Conservation (phyloP, 1,140 invertebrate species). For the Cotesia typhae region DNA sequence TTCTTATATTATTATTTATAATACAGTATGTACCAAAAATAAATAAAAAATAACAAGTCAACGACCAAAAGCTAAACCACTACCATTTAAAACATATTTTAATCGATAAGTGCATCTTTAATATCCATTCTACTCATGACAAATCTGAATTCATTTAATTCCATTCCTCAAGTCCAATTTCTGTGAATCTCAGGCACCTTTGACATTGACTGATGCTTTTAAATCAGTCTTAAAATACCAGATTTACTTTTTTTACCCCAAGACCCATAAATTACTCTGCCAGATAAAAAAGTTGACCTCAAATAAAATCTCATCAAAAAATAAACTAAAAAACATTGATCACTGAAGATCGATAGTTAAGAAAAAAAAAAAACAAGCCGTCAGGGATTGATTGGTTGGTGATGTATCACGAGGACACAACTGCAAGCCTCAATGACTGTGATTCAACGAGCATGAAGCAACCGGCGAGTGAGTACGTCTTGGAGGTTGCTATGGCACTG, state of each 20-base stretch:
- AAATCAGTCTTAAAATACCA: too few species aligned
- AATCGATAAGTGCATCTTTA: neutral
- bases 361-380: constrained; percentile 22
- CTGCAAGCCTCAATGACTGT: constrained; percentile 57
- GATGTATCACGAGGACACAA: constrained; percentile 59
- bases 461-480: constrained; percentile 52
- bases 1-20: constrained; percentile 1
- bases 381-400: constrained; percentile 45
- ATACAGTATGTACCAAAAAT: neutral
- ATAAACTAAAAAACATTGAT: too few species aligned
- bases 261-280: too few species aligned
- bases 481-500: constrained; percentile 75
- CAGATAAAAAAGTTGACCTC: neutral
- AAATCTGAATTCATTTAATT: too few species aligned
- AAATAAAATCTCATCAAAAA: neutral
- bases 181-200: too few species aligned
- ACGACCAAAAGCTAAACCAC: neutral
- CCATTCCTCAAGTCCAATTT: too few species aligned
- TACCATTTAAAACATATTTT: neutral
- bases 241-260: too few species aligned
- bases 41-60: constrained; percentile 6
- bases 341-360: too few species aligned
- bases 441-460: constrained; percentile 62
- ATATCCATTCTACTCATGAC: neutral
- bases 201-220: too few species aligned